These are phyloP conservation scores for Lethrus apterus DNA, from an alignment of 1,140 invertebrate species.

Conservation along the genomic window DNA sequence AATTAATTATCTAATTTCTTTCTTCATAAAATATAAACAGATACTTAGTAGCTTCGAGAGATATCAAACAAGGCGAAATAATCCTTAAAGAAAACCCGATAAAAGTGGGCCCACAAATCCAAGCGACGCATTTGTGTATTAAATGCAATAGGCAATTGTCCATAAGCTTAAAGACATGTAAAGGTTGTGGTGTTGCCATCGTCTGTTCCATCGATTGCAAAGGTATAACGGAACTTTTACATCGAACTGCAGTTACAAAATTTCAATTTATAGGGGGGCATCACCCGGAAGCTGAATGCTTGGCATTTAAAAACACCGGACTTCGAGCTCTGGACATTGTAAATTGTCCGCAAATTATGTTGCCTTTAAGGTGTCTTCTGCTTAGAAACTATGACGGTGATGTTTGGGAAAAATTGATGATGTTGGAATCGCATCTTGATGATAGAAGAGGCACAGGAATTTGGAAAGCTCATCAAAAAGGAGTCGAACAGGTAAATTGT, in stretches of 20 bases:
- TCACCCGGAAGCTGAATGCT: conserved; percentile 44
- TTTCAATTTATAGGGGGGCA: conserved; percentile 21
- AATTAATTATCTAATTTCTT: no score
- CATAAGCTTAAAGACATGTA: conserved; percentile 42
- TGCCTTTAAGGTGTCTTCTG: conserved; percentile 55
- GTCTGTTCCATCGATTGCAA: conserved; percentile 49
- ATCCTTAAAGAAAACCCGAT: conserved; percentile 57
- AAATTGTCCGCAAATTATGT: conserved; percentile 41
- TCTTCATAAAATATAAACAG: no score
- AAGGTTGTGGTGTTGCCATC: conserved; percentile 52
- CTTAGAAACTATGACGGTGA: conserved; percentile 47
- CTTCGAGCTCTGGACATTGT: conserved; percentile 18
- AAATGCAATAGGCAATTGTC: conserved; percentile 48
- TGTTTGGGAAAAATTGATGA: conserved; percentile 47
- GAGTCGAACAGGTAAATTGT: conserved; percentile 36
- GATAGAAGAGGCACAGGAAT: conserved; percentile 48
- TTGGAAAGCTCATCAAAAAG: conserved; percentile 34
- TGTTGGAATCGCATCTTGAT: conserved; percentile 53
- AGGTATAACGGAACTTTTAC: conserved; percentile 15
- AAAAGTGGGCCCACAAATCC: conserved; percentile 51
- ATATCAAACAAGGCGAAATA: conserved; percentile 57
- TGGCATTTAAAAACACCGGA: conserved; percentile 28
- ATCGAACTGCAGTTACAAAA: background rate
- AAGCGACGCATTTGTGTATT: conserved; percentile 48
- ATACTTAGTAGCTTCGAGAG: conserved; percentile 54